Evolutionary conservation across 1,140 invertebrate species (phyloP).

Genomic region (Marisa cornuarietis): DNA sequence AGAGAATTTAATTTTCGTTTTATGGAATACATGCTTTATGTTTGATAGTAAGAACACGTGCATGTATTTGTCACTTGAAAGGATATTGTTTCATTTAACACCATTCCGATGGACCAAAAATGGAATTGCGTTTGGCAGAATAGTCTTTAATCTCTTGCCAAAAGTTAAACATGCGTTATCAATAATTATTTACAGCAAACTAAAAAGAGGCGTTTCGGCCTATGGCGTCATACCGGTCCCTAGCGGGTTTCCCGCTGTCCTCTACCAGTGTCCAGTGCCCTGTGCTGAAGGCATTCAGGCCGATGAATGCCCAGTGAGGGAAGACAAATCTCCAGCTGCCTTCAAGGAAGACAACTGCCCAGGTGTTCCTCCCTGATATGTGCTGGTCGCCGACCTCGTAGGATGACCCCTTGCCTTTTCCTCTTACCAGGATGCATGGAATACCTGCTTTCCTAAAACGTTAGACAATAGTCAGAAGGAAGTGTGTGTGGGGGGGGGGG

Average conservation of each 20-base stretch:
- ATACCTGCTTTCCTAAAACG: neutral
- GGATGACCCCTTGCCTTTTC: neutral
- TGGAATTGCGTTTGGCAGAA: neutral
- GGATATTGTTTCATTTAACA: neutral
- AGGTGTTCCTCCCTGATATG: neutral
- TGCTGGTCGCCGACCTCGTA: neutral
- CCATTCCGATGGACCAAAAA: neutral
- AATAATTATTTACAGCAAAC: no score
- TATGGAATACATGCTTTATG: no score
- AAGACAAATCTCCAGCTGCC: conserved; percentile 8
- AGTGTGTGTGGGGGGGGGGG: no score
- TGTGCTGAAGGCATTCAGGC: neutral
- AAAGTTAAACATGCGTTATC: neutral
- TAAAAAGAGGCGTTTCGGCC: no score
- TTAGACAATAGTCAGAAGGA: no score
- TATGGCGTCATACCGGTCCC: neutral
- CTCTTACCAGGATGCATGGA: neutral
- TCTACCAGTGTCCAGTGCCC: neutral
- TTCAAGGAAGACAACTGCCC: neutral
- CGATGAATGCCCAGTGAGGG: conserved; percentile 1
- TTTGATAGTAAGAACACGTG: neutral
- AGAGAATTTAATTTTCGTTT: neutral
- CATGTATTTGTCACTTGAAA: neutral
- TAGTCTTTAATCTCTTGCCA: neutral
- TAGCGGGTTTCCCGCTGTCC: neutral